Conservation (phyloP, 2,888 invertebrate species). For the Odontothrips loti region DNA sequence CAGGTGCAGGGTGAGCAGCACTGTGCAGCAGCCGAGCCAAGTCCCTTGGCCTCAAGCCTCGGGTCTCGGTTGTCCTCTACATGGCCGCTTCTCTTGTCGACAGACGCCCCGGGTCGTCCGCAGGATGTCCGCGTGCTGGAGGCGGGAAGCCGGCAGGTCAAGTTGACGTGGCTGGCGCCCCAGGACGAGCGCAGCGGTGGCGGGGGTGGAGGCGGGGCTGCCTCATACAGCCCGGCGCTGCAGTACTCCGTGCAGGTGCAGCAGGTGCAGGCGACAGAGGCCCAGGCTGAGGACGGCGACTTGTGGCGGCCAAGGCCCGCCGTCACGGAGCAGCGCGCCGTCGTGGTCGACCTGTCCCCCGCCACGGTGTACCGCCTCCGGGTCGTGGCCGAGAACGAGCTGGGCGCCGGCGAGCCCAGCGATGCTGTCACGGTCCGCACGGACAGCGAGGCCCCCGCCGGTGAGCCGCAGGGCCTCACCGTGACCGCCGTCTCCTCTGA, state of each 20-base stretch:
- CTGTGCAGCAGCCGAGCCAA: too few relatives aligned
- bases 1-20: constrained; percentile 41
- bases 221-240: constrained; percentile 41
- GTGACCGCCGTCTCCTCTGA: constrained; percentile 42
- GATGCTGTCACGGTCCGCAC: constrained; percentile 43
- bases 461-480: constrained; percentile 42
- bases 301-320: constrained; percentile 39
- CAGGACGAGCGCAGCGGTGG: constrained; percentile 40
- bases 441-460: constrained; percentile 49
- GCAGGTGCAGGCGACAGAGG: constrained; percentile 44
- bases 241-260: constrained; percentile 41
- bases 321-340: constrained; percentile 41
- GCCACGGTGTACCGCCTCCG: constrained; percentile 47
- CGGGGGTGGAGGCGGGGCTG: too few relatives aligned
- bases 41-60: too few relatives aligned
- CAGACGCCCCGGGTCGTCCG: constrained; percentile 48
- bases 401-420: constrained; percentile 48
- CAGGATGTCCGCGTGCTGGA: constrained; percentile 43
- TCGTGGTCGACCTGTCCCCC: constrained; percentile 46
- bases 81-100: not conserved
- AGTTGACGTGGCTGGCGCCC: constrained; percentile 48
- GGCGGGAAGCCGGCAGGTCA: constrained; percentile 40
- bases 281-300: constrained; percentile 30
- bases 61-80: too few relatives aligned
- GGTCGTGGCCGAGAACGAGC: constrained; percentile 48